Evolutionary conservation across 2,888 invertebrate species (phyloP).

Genomic region (Cataglyphis altisquamis): DNA sequence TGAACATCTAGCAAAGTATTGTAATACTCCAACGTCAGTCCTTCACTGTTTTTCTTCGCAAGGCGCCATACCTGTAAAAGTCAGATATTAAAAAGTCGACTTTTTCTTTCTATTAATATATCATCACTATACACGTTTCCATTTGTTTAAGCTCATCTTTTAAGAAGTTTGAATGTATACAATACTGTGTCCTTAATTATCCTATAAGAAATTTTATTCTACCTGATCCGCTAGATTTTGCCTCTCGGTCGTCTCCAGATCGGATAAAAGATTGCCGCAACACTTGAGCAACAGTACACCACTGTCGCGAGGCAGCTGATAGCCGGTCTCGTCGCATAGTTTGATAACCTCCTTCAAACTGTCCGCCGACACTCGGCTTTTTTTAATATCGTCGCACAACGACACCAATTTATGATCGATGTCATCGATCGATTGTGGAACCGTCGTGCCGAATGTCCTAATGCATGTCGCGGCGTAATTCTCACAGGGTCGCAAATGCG

Average conservation of each 20-base stretch:
- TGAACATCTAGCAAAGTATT: constrained; percentile 88
- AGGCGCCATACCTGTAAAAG: constrained; percentile 86
- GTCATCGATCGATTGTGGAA: neutral
- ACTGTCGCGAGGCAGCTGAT: neutral
- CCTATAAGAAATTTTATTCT: neutral
- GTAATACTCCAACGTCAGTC: constrained; percentile 87
- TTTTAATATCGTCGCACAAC: constrained; percentile 8
- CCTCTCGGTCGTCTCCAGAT: constrained; percentile 86
- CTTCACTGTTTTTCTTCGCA: constrained; percentile 86
- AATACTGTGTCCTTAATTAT: neutral
- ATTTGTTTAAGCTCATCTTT: neutral
- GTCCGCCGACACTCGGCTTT: neutral
- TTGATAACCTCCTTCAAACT: constrained; percentile 29
- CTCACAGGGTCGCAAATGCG: neutral
- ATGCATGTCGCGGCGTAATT: neutral
- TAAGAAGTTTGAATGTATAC: neutral
- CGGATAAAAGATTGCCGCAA: constrained; percentile 88
- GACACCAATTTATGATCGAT: constrained; percentile 37
- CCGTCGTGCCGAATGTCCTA: constrained; percentile 8
- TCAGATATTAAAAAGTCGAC: neutral
- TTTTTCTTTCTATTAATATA: neutral
- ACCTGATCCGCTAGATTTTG: constrained; percentile 86
- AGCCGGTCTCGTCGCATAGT: neutral
- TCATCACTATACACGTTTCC: neutral
- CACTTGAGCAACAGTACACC: constrained; percentile 87